Evolutionary conservation across 1,140 invertebrate genomes (phyloP).

Genomic region (Heterodera schachtii): DNA sequence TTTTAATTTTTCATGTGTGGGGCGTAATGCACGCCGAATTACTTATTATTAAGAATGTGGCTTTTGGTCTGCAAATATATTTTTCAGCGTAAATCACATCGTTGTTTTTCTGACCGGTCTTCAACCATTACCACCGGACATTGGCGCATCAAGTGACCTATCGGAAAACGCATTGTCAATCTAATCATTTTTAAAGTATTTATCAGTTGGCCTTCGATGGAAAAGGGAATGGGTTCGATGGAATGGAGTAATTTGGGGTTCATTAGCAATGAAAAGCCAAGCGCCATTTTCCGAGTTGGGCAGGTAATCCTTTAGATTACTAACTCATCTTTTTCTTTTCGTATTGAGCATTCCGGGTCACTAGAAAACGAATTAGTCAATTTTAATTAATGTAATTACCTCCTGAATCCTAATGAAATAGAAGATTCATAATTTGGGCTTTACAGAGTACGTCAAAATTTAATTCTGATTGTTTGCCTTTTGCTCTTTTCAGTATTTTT

Average conservation of each 20-base stretch:
- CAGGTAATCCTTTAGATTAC: conserved; percentile 26
- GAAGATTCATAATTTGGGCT: no score
- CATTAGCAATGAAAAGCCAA: conserved; percentile 47
- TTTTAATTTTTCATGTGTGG: no score
- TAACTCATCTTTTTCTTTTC: not conserved
- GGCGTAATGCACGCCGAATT: no score
- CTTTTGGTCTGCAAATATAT: not conserved
- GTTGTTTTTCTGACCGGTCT: conserved; percentile 48
- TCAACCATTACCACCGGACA: conserved; percentile 36
- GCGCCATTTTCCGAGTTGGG: conserved; percentile 44
- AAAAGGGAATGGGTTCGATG: not conserved
- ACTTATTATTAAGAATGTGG: no score
- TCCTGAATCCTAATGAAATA: no score
- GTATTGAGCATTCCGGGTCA: no score
- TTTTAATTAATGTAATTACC: no score
- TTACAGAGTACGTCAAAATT: no score
- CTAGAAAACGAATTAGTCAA: no score
- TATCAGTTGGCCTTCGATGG: conserved; percentile 36
- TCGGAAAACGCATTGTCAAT: not conserved
- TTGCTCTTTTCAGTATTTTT: no score
- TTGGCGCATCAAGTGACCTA: conserved; percentile 48
- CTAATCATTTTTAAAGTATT: conserved; percentile 29
- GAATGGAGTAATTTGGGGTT: conserved; percentile 43
- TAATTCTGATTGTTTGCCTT: no score
- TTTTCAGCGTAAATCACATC: conserved; percentile 48